Base-by-base conservation (phyloP, 2,113 vertebrate species). In the Gymnarchus niloticus region DNA sequence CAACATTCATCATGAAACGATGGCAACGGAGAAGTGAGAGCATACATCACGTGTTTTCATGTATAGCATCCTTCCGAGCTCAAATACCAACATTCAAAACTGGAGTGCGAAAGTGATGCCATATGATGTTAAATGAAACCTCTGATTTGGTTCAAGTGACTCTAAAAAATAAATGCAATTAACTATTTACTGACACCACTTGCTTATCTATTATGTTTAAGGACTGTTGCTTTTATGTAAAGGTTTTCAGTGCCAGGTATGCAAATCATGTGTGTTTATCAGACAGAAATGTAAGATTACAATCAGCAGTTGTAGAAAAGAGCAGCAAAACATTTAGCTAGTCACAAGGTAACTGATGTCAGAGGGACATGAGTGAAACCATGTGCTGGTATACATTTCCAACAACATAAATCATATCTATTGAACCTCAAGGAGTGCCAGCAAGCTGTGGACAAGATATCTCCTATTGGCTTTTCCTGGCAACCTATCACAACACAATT, bases 401-500 rank as follows among this genome's bases (percentile, higher is more conserved):
- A 82, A 19, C 25, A 82, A 54, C 28, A 54, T 54, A 78, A 78
- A 82, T 82, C 3, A 19, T 52, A 54, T 56, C 49, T 37, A 21
- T 48, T 78, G 76, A 52, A 33, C 80, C 80, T 82, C 80, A 54
- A 52, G 49, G 49, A 81, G 80, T 17, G 28, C 56, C 25, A 21
- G 49, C 25, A 56, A 19, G 41, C 49, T 33, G 51, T 28, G 80
- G 80, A 54, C 80, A 82, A 54, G 23, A 82, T 21, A 49, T 51
- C 51, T 82, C 49, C 51, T 82, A 82, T 54, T 54, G 51, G 80
- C 51, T 33, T 82, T 56, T 54, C 51, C 80, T 82, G 80, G 80
- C 80, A 82, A 54, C 80, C 51, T 52, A 82, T 82, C 80, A 52
- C 49, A 82, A 82, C 80, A 82, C 14, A 52, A 82, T 82, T 54